Conservation (phyloP, 2,888 invertebrate genomes). For the Fissipunctia ypsillon region DNA sequence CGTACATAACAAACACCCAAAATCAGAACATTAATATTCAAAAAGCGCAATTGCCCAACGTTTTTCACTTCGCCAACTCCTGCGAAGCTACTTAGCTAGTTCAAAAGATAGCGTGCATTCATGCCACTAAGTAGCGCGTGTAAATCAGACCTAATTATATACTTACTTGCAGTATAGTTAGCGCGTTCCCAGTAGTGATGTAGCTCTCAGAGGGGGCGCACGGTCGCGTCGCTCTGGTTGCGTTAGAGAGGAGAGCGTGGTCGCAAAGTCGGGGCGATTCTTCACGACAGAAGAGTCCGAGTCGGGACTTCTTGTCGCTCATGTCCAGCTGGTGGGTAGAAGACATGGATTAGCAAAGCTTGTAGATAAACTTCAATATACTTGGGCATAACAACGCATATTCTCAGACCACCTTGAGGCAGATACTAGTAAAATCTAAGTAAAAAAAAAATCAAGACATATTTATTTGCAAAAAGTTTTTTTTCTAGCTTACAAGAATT, state of each 20-base stretch:
- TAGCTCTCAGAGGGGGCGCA: constrained; percentile 94
- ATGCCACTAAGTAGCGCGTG: constrained; percentile 34
- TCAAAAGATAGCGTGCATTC: constrained; percentile 32
- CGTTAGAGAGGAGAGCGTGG: constrained; percentile 93
- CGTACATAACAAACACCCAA: not conserved
- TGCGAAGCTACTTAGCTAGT: not conserved
- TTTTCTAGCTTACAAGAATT: not conserved
- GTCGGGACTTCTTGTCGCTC: constrained; percentile 90
- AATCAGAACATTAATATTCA: not conserved
- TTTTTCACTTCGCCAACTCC: not conserved
- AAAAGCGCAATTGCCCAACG: not conserved
- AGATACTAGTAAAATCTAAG: not conserved
- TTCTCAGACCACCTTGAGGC: not conserved
- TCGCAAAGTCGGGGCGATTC: constrained; percentile 94
- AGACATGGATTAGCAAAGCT: not conserved
- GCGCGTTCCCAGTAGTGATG: constrained; percentile 93
- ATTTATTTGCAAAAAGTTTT: not conserved
- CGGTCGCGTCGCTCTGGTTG: constrained; percentile 93
- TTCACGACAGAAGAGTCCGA: constrained; percentile 94
- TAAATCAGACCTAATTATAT: constrained; percentile 50
- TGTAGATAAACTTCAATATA: not conserved
- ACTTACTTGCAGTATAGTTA: constrained; percentile 93
- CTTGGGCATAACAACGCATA: not conserved
- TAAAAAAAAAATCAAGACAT: not conserved
- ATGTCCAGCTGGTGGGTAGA: constrained; percentile 81